phyloP scores from a whole-genome alignment of 2,797 vertebrate genomes.

The Lepus oiostolus region DNA sequence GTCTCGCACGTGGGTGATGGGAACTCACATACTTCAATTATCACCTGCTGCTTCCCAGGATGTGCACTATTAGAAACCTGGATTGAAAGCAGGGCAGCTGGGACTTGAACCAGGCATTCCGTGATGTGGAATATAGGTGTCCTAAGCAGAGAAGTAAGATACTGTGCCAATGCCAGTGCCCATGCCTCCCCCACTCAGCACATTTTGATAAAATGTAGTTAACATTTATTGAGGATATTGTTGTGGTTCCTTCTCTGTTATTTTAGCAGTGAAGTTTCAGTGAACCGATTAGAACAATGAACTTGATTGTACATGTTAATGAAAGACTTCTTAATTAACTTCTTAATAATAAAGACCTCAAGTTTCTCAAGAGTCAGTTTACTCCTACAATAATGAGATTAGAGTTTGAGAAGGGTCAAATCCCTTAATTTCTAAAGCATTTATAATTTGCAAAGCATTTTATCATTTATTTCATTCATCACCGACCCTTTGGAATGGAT shows the following conservation, averaged over 20 bases:
- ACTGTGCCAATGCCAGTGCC: too few relatives aligned
- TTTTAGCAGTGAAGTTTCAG: conserved; percentile 41
- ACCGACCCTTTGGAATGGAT: neutral
- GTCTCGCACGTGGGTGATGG: too few relatives aligned
- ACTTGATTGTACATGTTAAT: conserved; percentile 53
- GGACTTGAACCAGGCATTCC: too few relatives aligned
- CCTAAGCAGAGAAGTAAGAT: too few relatives aligned
- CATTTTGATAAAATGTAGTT: neutral
- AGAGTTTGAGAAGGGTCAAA: neutral
- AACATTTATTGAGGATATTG: conserved; percentile 42
- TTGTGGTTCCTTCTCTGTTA: conserved; percentile 15
- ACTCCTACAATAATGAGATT: conserved; percentile 16
- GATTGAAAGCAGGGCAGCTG: too few relatives aligned
- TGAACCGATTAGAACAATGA: conserved; percentile 39
- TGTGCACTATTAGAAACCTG: too few relatives aligned
- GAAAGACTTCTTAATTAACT: conserved; percentile 48
- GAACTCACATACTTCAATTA: too few relatives aligned
- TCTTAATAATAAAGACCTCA: conserved; percentile 62
- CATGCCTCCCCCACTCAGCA: neutral
- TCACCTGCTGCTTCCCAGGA: too few relatives aligned
- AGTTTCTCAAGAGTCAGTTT: conserved; percentile 21
- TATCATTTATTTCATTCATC: conserved; percentile 31
- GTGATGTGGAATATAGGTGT: too few relatives aligned
- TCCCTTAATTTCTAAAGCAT: conserved; percentile 30
- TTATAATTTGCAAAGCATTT: neutral